Conservation (phyloP, 2,888 invertebrate species). For the Drosophila barbarae region DNA sequence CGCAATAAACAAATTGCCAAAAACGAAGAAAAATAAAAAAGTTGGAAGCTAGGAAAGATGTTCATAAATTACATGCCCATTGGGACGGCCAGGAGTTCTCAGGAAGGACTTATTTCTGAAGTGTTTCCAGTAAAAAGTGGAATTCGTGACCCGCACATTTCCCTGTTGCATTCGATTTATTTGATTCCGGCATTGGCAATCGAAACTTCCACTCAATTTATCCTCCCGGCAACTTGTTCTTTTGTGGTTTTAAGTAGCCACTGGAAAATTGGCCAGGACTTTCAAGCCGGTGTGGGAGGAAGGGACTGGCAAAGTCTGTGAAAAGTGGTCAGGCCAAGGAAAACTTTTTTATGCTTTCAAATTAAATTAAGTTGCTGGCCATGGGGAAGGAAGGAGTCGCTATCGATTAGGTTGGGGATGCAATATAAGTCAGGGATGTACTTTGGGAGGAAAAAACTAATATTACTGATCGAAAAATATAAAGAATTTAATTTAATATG, state of each 20-base stretch:
- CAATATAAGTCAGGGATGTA: neutral
- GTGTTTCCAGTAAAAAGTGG: slow-evolving; percentile 6
- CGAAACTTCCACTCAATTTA: slow-evolving; percentile 57
- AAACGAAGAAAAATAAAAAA: neutral
- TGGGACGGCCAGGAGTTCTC: slow-evolving; percentile 9
- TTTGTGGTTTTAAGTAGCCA: slow-evolving; percentile 46
- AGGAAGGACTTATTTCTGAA: neutral
- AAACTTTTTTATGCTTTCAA: slow-evolving; percentile 28
- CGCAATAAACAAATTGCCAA: slow-evolving; percentile 54
- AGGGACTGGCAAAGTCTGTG: neutral
- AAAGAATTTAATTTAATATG: neutral
- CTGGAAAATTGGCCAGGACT: slow-evolving; percentile 33
- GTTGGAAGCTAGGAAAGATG: slow-evolving; percentile 17
- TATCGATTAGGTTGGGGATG: slow-evolving; percentile 24
- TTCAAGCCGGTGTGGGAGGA: neutral
- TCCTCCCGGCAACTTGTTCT: slow-evolving; percentile 37
- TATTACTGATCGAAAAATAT: neutral
- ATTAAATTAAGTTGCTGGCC: slow-evolving; percentile 40
- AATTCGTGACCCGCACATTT: neutral
- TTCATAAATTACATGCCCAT: slow-evolving; percentile 49
- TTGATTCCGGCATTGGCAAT: slow-evolving; percentile 18
- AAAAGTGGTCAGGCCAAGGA: slow-evolving; percentile 20
- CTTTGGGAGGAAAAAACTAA: neutral
- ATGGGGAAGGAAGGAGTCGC: neutral
- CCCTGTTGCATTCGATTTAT: slow-evolving; percentile 27